Conservation (phyloP, 2,113 vertebrate species). For the Leptosomus discolor region DNA sequence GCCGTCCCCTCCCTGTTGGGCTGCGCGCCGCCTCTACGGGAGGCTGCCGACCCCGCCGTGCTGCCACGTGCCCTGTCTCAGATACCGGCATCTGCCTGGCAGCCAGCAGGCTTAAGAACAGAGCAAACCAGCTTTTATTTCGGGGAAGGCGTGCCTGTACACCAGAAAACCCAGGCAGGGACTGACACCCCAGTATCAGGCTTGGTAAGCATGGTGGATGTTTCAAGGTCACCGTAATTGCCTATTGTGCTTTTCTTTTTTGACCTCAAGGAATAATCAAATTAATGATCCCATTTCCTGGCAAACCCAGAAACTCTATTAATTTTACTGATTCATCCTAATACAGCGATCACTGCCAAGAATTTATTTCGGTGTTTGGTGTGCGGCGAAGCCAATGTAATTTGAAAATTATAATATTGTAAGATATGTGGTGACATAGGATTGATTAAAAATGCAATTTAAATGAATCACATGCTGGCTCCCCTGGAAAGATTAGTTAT, state of each 20-base stretch:
- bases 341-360: conserved; percentile 15
- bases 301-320: conserved; percentile 46
- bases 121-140: neutral
- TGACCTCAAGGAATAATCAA: conserved; percentile 22
- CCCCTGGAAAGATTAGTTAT: conserved; percentile 40
- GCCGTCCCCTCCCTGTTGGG: rapidly evolving
- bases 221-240: neutral
- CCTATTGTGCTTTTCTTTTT: neutral
- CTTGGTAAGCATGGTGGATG: neutral
- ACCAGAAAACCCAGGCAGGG: neutral
- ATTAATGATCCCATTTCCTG: conserved; percentile 30
- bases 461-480: conserved; percentile 45
- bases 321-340: conserved; percentile 50
- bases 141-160: neutral
- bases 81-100: rapidly evolving
- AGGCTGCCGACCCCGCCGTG: neutral
- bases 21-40: rapidly evolving
- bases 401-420: conserved; percentile 64
- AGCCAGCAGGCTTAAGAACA: neutral
- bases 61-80: neutral
- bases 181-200: neutral
- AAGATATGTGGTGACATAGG: conserved; percentile 34
- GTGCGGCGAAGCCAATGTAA: conserved; percentile 45
- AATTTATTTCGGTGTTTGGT: conserved; percentile 56
- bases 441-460: conserved; percentile 69